Conservation (phyloP, 2,888 invertebrate genomes). For the Megamerina dolium region DNA sequence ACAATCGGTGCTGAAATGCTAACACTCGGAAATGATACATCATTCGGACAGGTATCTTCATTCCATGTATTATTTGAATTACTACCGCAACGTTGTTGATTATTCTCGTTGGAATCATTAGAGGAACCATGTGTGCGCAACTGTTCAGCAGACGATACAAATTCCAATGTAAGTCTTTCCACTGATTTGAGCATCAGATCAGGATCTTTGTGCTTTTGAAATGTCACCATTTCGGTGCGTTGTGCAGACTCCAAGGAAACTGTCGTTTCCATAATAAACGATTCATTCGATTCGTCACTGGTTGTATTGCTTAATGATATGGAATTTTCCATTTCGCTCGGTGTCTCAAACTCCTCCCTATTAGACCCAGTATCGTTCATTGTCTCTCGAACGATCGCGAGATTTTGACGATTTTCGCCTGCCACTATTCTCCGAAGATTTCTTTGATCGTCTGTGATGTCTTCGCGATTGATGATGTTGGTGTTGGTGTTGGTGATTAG, state of each 20-base stretch:
- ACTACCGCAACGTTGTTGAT: slow-evolving; percentile 4
- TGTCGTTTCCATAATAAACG: slow-evolving; percentile 38
- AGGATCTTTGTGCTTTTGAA: slow-evolving; percentile 55
- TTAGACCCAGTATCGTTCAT: slow-evolving; percentile 41
- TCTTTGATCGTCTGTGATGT: slow-evolving; percentile 32
- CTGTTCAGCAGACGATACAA: slow-evolving; percentile 61
- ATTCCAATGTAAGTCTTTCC: slow-evolving; percentile 59
- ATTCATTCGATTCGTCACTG: slow-evolving; percentile 41
- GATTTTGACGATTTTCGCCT: slow-evolving; percentile 35
- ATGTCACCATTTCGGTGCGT: slow-evolving; percentile 6
- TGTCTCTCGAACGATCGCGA: slow-evolving; percentile 52
- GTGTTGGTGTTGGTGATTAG: slow-evolving; percentile 18
- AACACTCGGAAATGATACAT: slow-evolving; percentile 74
- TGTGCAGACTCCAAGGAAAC: slow-evolving; percentile 26
- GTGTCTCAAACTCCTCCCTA: slow-evolving; percentile 42
- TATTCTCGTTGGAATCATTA: slow-evolving; percentile 7
- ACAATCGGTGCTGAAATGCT: slow-evolving; percentile 69
- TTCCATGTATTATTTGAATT: slow-evolving; percentile 65
- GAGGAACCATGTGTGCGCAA: slow-evolving; percentile 45
- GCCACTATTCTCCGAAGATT: slow-evolving; percentile 11
- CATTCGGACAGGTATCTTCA: slow-evolving; percentile 70
- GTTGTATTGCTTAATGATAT: slow-evolving; percentile 29
- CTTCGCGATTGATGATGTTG: slow-evolving; percentile 27
- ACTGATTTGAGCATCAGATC: slow-evolving; percentile 64
- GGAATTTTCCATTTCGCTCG: slow-evolving; percentile 46